Evolutionary conservation across 2,888 invertebrate species (phyloP).

Genomic region (Vesta saturnalis): DNA sequence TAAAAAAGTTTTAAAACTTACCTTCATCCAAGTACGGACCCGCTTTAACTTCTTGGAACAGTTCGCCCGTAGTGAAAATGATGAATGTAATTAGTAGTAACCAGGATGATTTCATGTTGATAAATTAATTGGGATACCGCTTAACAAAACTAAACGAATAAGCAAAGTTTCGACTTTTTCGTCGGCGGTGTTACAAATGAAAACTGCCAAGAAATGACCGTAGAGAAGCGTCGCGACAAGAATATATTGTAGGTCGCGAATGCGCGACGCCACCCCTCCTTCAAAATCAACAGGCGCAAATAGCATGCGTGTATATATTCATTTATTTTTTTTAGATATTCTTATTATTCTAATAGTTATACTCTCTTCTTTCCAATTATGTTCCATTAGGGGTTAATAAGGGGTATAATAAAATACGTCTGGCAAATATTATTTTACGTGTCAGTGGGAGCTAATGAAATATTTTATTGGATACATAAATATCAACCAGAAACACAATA

Average conservation of each 20-base stretch:
- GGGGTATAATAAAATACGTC: not conserved
- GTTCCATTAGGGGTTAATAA: not conserved
- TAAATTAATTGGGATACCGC: constrained; percentile 44
- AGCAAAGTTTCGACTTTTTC: constrained; percentile 26
- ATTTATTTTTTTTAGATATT: constrained; percentile 18
- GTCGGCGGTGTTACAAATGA: constrained; percentile 47
- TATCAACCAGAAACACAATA: too few species aligned
- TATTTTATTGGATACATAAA: not conserved
- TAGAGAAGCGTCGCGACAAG: constrained; percentile 52
- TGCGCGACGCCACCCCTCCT: constrained; percentile 53
- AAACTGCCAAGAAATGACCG: constrained; percentile 52
- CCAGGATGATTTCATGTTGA: constrained; percentile 59
- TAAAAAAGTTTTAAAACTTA: constrained; percentile 47
- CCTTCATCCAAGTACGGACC: constrained; percentile 59
- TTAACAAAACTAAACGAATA: constrained; percentile 49
- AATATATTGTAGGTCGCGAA: constrained; percentile 48
- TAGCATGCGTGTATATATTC: constrained; percentile 38
- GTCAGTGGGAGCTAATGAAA: not conserved
- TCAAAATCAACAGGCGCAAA: constrained; percentile 36
- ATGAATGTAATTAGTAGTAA: constrained; percentile 56
- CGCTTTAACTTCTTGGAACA: constrained; percentile 52
- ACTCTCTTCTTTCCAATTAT: not conserved
- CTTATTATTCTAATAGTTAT: constrained; percentile 20
- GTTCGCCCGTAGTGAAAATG: constrained; percentile 54
- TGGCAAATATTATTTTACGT: not conserved